Percentiles rank a stretch among this genome's conserved stretches.
Conservation (phyloP, 2,888 invertebrate species). For the Synergus gifuensis region DNA sequence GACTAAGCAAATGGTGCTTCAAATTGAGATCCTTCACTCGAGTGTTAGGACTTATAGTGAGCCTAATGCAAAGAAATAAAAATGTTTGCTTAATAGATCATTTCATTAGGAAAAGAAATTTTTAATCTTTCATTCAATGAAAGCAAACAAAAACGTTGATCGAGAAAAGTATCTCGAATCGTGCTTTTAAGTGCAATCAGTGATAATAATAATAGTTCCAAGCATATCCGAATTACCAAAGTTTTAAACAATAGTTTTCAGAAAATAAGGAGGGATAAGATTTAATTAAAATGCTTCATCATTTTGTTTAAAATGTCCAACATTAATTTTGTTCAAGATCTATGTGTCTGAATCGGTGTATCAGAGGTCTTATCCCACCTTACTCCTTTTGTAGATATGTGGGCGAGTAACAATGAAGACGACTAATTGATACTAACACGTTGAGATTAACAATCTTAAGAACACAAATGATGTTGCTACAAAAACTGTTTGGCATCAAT, state of each 20-base stretch:
- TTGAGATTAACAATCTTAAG: conserved; percentile 41
- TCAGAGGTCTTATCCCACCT: conserved; percentile 17
- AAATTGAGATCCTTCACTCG: not conserved
- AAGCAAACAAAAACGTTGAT: not conserved
- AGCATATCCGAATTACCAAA: conserved; percentile 76
- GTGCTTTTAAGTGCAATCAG: conserved; percentile 58
- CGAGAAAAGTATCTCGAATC: not conserved
- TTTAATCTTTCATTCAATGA: not conserved
- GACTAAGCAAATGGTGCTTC: conserved; percentile 19
- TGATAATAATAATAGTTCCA: conserved; percentile 76
- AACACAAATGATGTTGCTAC: conserved; percentile 11
- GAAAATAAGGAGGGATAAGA: conserved; percentile 47
- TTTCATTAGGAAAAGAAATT: not conserved
- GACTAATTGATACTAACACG: conserved; percentile 41
- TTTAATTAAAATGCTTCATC: not conserved
- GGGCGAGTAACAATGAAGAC: conserved; percentile 39
- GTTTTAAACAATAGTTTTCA: conserved; percentile 67
- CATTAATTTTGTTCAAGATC: not conserved
- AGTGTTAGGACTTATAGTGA: not conserved
- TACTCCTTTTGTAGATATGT: conserved; percentile 38
- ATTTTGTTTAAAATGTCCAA: conserved; percentile 23
- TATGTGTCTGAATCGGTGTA: conserved; percentile 1
- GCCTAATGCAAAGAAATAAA: not conserved
- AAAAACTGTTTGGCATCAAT: conserved; percentile 33
- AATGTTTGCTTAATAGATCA: not conserved